Percentiles rank a stretch among this genome's conserved stretches.
Evolutionary conservation across 2,888 invertebrate species (phyloP).

Genomic region (Polydrusus tereticollis): DNA sequence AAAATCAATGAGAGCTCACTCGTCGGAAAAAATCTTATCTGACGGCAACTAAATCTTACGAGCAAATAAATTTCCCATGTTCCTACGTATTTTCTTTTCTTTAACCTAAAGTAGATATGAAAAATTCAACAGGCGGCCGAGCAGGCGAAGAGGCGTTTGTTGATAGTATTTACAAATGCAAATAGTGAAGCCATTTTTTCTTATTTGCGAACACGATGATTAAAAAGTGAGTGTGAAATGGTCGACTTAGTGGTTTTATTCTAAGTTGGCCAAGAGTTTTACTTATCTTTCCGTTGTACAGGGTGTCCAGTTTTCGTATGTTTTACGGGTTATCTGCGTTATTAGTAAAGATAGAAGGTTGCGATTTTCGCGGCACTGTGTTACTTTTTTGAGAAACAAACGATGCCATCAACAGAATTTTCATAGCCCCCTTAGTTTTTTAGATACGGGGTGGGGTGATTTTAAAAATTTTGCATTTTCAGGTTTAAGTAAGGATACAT

Average conservation of each 20-base stretch:
- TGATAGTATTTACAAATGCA: not conserved
- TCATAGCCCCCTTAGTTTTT: no score
- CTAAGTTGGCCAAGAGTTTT: not conserved
- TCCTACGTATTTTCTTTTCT: constrained; percentile 10
- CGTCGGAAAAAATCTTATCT: constrained; percentile 2
- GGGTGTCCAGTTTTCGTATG: no score
- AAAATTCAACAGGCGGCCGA: constrained; percentile 19
- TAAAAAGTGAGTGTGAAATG: not conserved
- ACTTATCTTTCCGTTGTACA: no score
- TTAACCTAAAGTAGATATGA: constrained; percentile 25
- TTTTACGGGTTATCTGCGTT: no score
- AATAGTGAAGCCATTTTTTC: not conserved
- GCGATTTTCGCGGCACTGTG: no score
- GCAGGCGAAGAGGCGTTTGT: constrained; percentile 10
- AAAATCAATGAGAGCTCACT: not conserved
- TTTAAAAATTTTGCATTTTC: no score
- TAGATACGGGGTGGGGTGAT: no score
- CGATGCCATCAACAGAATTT: no score
- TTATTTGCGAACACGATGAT: not conserved
- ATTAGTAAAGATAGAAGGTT: no score
- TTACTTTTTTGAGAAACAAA: no score
- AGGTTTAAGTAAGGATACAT: no score
- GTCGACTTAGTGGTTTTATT: not conserved
- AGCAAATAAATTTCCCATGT: constrained; percentile 16
- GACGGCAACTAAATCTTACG: constrained; percentile 2